Evolutionary conservation across 2,113 vertebrate species (phyloP).

Genomic region (Dipodomys stephensi): DNA sequence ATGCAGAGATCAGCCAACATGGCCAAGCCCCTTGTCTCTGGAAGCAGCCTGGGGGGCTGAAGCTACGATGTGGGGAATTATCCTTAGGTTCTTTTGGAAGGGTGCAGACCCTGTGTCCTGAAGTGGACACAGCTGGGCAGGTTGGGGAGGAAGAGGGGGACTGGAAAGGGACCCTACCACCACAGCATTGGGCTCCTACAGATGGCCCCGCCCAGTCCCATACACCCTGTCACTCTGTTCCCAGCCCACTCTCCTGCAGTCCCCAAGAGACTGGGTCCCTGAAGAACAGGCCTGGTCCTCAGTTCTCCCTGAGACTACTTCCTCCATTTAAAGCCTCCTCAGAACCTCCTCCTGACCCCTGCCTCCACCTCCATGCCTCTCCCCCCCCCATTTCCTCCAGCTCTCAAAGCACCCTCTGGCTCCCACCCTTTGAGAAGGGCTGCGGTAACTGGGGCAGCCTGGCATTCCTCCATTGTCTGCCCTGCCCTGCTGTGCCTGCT

Average conservation of each 20-base stretch:
- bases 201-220: background rate
- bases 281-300: background rate
- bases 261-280: background rate
- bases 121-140: too few relatives aligned
- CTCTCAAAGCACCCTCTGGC: background rate
- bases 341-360: background rate
- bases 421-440: background rate
- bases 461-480: background rate
- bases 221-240: background rate
- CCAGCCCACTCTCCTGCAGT: background rate
- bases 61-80: background rate
- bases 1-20: background rate
- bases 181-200: background rate
- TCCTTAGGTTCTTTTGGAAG: background rate
- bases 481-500: slow-evolving; percentile 39
- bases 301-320: too few relatives aligned
- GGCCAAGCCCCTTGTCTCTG: background rate
- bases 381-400: fast-evolving
- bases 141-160: too few relatives aligned
- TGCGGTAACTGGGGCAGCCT: background rate
- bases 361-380: background rate
- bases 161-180: too few relatives aligned
- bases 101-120: background rate
- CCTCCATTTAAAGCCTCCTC: background rate
- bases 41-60: background rate